Conservation (phyloP, 2,797 vertebrate species). For the Heterohyrax brucei region DNA sequence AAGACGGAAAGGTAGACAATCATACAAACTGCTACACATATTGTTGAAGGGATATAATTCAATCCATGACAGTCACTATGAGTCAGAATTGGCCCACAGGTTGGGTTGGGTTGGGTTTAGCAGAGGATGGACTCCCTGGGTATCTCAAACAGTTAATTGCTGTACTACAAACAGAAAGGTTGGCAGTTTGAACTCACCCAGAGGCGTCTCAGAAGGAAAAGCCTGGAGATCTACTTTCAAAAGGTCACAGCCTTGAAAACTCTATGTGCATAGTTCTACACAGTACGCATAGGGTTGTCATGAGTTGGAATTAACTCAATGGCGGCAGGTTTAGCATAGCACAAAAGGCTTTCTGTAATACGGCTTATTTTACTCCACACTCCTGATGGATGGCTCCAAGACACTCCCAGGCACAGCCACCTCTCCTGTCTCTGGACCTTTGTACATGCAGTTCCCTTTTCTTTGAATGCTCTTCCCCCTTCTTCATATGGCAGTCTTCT, state of each 20-base stretch:
- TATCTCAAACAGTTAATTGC: no score
- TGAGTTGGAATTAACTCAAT: not conserved
- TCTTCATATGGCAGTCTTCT: not conserved
- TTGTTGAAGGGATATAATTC: no score
- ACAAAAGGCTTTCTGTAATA: not conserved
- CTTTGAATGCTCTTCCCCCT: not conserved
- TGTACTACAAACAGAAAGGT: not conserved
- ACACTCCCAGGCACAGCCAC: not conserved
- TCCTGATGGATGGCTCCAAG: not conserved
- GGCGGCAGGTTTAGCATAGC: not conserved
- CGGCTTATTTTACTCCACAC: not conserved
- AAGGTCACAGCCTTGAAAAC: no score
- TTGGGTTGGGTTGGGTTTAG: not conserved
- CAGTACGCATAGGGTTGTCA: not conserved
- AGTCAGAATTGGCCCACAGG: no score
- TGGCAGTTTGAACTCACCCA: not conserved
- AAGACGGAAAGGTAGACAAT: no score
- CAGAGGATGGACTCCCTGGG: not conserved
- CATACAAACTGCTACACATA: no score
- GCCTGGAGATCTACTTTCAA: no score
- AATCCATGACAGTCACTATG: no score
- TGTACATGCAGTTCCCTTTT: not conserved
- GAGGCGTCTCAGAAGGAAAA: no score
- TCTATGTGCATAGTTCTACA: no score
- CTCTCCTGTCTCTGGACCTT: not conserved